Conservation (phyloP, 2,113 vertebrate genomes). For the Vombatus ursinus region DNA sequence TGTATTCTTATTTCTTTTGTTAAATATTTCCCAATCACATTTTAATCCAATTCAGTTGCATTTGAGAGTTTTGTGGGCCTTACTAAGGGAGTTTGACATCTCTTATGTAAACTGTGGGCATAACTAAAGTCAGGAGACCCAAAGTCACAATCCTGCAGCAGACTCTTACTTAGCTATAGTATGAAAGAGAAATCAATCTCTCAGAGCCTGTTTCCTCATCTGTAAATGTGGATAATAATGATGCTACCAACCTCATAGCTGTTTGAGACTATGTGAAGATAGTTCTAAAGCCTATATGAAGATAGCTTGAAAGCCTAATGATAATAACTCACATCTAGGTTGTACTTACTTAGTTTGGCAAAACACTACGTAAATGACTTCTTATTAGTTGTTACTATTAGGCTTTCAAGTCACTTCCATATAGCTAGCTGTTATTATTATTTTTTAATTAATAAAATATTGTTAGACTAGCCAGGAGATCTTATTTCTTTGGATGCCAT, state of each 20-base stretch:
- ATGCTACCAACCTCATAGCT: neutral
- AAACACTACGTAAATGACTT: neutral
- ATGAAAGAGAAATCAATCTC: neutral
- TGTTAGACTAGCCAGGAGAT: too few relatives aligned
- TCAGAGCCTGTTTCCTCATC: neutral
- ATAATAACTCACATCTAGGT: neutral
- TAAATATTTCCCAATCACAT: neutral
- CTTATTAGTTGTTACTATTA: neutral
- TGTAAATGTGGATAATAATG: neutral
- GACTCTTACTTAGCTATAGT: neutral
- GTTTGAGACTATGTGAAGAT: neutral
- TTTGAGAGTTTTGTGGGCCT: neutral
- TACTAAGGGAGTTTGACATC: neutral
- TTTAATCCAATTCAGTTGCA: neutral
- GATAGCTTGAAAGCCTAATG: neutral
- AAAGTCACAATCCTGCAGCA: neutral
- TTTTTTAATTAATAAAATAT: too few relatives aligned
- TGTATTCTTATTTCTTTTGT: neutral
- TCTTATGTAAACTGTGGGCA: neutral
- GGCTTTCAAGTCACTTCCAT: too few relatives aligned
- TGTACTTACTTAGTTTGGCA: neutral
- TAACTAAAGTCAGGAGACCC: neutral
- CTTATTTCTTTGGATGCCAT: too few relatives aligned
- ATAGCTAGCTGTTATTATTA: too few relatives aligned
- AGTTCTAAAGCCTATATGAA: neutral